Percentiles rank a stretch among this genome's conserved stretches.
phyloP scores from a whole-genome alignment of 2,888 invertebrate species.

The Hyposoter didymator region DNA sequence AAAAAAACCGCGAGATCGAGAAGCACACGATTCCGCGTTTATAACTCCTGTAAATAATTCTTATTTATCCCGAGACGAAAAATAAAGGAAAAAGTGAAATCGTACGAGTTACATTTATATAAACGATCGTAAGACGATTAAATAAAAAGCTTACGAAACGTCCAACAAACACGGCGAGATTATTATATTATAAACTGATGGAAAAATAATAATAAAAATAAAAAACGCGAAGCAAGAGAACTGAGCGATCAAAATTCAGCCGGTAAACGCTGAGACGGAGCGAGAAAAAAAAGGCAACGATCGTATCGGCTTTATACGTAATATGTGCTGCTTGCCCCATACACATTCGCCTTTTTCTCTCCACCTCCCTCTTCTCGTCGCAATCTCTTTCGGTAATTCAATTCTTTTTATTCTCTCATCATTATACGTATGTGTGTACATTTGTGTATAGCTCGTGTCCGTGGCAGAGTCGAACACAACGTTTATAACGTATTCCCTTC shows the following conservation, averaged over 20 bases:
- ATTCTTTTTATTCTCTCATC: constrained; percentile 1
- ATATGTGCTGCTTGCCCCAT: constrained; percentile 1
- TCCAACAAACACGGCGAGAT: neutral
- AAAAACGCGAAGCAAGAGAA: constrained; percentile 22
- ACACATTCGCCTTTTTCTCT: constrained; percentile 24
- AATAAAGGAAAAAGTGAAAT: neutral
- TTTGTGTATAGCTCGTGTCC: constrained; percentile 14
- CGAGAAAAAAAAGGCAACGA: constrained; percentile 28
- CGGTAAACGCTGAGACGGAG: constrained; percentile 10
- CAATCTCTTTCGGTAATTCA: constrained; percentile 13
- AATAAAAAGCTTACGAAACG: neutral
- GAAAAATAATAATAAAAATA: constrained; percentile 9
- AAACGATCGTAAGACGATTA: constrained; percentile 4
- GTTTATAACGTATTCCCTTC: constrained; percentile 66
- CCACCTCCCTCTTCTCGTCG: neutral
- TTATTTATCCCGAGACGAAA: neutral
- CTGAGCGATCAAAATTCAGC: constrained; percentile 30
- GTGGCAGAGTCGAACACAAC: constrained; percentile 50
- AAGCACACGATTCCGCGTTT: neutral
- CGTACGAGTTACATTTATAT: neutral
- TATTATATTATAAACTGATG: constrained; percentile 9
- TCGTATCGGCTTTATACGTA: constrained; percentile 27
- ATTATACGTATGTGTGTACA: constrained; percentile 13
- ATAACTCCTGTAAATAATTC: neutral
- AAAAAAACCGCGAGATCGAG: neutral